These are phyloP conservation scores for Kobus ellipsiprymnus DNA, from an alignment of 2,113 vertebrate species.

Conservation along the genomic window DNA sequence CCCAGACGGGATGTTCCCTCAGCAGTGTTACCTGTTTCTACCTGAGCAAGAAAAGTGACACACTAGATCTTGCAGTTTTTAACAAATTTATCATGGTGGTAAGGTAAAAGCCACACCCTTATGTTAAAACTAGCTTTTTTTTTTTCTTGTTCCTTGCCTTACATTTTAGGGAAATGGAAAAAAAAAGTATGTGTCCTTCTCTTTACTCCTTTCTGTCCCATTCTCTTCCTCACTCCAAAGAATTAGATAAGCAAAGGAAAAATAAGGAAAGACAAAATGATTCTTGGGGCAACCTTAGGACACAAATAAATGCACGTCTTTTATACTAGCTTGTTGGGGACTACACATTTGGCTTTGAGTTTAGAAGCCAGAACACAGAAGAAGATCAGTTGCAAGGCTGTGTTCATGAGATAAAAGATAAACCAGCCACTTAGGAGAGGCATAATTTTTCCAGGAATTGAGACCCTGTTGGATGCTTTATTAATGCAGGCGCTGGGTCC, in stretches of 20 bases:
- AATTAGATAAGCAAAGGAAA: neutral
- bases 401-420: neutral
- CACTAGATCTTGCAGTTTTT: neutral
- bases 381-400: neutral
- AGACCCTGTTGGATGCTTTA: neutral
- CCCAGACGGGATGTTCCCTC: neutral
- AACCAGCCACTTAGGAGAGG: neutral
- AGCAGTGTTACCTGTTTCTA: neutral
- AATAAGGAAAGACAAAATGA: neutral
- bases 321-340: neutral
- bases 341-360: neutral
- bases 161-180: conserved; percentile 15
- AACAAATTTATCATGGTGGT: neutral
- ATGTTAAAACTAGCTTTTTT: neutral
- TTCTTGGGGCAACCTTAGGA: neutral
- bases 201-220: neutral
- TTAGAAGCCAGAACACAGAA: neutral
- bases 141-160: neutral
- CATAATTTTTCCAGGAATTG: neutral
- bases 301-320: neutral
- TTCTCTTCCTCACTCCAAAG: neutral
- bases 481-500: neutral
- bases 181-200: neutral
- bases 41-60: neutral
- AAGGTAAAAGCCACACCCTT: neutral